Percentiles rank a stretch among this genome's conserved stretches.
These are phyloP conservation scores for Copidosoma floridanum DNA, from an alignment of 1,140 invertebrate genomes.

Conservation along the genomic window DNA sequence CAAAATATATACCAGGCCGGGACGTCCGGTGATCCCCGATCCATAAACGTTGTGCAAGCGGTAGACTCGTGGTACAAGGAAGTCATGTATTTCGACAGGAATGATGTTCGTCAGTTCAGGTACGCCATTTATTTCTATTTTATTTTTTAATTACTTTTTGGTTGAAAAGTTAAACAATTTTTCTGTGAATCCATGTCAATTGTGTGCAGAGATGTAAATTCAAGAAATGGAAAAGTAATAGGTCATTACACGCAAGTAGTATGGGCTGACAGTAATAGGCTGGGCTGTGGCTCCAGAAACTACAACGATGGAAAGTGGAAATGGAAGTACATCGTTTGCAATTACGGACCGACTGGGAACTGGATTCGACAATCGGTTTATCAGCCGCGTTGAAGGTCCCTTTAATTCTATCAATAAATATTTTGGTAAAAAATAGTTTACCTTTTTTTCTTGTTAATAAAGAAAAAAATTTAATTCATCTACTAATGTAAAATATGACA, in stretches of 20 bases:
- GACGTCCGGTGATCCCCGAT: background rate
- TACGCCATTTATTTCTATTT: background rate
- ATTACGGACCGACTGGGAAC: conserved; percentile 54
- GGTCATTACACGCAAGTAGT: conserved; percentile 53
- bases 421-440: no score
- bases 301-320: conserved; percentile 26
- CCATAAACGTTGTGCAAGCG: background rate
- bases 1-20: background rate
- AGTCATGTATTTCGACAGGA: conserved; percentile 14
- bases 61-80: conserved; percentile 28
- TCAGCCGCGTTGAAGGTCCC: no score
- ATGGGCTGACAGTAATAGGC: conserved; percentile 50
- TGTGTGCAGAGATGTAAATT: no score
- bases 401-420: no score
- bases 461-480: no score
- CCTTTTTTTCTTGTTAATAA: no score
- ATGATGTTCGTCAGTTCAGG: background rate
- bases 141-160: no score
- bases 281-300: conserved; percentile 41
- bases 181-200: no score
- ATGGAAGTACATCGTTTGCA: conserved; percentile 42
- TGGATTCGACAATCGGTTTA: conserved; percentile 21
- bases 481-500: no score
- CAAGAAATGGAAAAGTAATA: conserved; percentile 26
- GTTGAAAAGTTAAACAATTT: no score